Evolutionary conservation across 2,888 invertebrate species (phyloP), one percentile per base, ranked within the genome.

Genomic region (Agriopis leucophaearia): DNA sequence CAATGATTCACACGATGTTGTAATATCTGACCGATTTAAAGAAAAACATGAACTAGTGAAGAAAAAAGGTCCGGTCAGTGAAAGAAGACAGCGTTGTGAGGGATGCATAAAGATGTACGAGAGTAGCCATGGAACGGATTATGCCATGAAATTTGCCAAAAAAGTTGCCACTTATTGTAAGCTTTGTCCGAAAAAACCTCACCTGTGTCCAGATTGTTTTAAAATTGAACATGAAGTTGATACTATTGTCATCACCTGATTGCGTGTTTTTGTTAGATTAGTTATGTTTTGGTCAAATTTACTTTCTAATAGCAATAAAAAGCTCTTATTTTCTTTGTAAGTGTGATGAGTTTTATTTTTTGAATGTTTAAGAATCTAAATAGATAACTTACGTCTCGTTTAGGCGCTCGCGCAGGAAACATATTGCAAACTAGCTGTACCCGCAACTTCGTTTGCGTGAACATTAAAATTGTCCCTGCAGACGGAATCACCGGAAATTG

Each of bases 181-280:
- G 51, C 16, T 65, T 15, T 74, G 75, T 42, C 73, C 74, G 5
- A 69, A 73, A 18, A 62, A 73, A 54, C 73, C 73, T 0, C 63
- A 67, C 58, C 42, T 70, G 58, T 75, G 75, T 27, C 45, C 9
- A 4, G 62, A 70, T n/a, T 75, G 75, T 35, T 75, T 72, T 40
- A 66, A 71, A 56, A 27, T 59, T 8, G 60, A 65, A n/a, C 74
- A 74, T 35, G 59, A 57, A 15, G 27, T 55, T 18, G 69, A 69
- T 54, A 72, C 71, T 0, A 75, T 74, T 42, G 58, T 59, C 36
- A 72, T 73, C 3, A 66, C 62, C 6, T 72, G 69, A 62, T 35
- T 13, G 13, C 2, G 8, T 51, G 0, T 1, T 51, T 51, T 35
- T 38, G 8, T 38, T 38, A 38, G 8, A 38, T n/a, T 35, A 12